Evolutionary conservation across 2,888 invertebrate species (phyloP).

Genomic region (Salticus scenicus): DNA sequence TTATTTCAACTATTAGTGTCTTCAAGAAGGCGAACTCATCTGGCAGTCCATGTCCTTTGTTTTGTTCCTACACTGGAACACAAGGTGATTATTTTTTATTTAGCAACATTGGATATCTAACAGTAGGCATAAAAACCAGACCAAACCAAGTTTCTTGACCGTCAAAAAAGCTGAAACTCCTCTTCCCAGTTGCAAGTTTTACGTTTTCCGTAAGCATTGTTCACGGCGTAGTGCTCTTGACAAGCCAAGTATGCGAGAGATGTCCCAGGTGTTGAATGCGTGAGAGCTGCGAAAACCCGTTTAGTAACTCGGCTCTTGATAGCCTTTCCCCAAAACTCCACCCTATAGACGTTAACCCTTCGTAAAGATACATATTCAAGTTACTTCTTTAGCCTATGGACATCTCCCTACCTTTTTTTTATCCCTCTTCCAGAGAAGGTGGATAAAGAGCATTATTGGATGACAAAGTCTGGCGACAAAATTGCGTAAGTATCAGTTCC

Average conservation of each 20-base stretch:
- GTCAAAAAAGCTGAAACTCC: neutral
- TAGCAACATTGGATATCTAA: neutral
- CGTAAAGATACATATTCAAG: constrained; percentile 55
- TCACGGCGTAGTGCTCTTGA: constrained; percentile 32
- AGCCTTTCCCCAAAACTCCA: constrained; percentile 61
- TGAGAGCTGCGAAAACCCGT: constrained; percentile 57
- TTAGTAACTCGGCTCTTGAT: constrained; percentile 64
- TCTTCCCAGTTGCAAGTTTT: constrained; percentile 2
- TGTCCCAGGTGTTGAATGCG: constrained; percentile 54
- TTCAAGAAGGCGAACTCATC: too few relatives aligned
- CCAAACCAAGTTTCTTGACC: constrained; percentile 1
- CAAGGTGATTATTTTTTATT: too few relatives aligned
- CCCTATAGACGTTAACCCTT: constrained; percentile 57
- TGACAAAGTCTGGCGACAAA: constrained; percentile 18
- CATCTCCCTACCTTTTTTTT: constrained; percentile 12
- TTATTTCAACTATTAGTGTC: too few relatives aligned
- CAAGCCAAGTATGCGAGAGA: constrained; percentile 52
- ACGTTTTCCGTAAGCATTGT: constrained; percentile 10
- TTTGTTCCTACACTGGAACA: too few relatives aligned
- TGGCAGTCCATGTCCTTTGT: too few relatives aligned
- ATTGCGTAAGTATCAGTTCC: neutral
- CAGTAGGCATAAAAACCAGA: neutral
- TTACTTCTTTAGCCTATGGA: neutral
- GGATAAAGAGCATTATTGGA: constrained; percentile 36
- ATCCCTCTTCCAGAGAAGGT: constrained; percentile 4